A percentile compares a stretch with the other conserved stretches of the same genome.
phyloP scores from a whole-genome alignment of 2,113 vertebrate genomes.

The Leucoraja erinaceus region DNA sequence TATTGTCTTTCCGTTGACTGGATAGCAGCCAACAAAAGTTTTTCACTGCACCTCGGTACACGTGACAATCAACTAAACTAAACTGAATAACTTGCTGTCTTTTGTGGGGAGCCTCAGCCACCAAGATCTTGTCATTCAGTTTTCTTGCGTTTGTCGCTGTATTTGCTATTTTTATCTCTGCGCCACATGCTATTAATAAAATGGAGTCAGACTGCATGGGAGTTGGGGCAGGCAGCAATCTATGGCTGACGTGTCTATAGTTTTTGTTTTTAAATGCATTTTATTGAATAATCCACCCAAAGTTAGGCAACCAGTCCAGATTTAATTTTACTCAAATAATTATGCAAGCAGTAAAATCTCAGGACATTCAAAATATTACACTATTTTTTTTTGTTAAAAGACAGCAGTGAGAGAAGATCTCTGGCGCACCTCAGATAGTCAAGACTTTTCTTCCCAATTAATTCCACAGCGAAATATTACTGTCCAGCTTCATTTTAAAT shows the following conservation, averaged over 20 bases:
- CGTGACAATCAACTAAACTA: too few species aligned
- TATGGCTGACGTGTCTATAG: not conserved
- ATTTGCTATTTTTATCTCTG: not conserved
- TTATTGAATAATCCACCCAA: conserved; percentile 25
- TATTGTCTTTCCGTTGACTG: too few species aligned
- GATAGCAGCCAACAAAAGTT: too few species aligned
- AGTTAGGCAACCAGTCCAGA: not conserved
- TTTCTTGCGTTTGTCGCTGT: not conserved
- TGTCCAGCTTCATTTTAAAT: not conserved
- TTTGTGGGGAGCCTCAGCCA: not conserved
- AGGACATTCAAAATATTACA: conserved; percentile 18
- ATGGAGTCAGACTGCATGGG: not conserved
- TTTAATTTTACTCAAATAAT: conserved; percentile 25
- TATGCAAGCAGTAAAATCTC: conserved; percentile 4
- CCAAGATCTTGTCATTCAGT: not conserved
- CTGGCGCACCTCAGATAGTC: too few species aligned
- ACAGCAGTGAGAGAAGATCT: not conserved
- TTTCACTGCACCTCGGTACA: too few species aligned
- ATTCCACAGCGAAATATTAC: not conserved
- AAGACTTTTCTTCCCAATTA: not conserved
- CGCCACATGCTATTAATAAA: not conserved
- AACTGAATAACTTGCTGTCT: too few species aligned
- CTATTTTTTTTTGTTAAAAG: not conserved
- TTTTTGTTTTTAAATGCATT: not conserved
- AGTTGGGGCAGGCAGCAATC: not conserved